phyloP scores from a whole-genome alignment of 2,888 invertebrate species.

The Cabera pusaria region DNA sequence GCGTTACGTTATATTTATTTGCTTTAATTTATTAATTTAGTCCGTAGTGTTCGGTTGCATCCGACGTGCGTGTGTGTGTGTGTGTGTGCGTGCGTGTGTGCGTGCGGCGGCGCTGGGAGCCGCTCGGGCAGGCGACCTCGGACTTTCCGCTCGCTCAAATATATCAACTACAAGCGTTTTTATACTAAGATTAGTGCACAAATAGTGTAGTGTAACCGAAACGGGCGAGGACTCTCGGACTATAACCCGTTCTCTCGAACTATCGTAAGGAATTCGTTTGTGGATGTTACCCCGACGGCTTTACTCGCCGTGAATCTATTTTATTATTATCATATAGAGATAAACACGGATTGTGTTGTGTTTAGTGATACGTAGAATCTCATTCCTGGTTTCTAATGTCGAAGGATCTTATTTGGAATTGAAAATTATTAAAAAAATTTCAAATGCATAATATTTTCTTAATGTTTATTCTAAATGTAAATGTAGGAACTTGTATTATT shows the following conservation, averaged over 20 bases:
- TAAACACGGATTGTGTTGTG: conserved; percentile 31
- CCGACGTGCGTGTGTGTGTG: conserved; percentile 38
- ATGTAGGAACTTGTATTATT: conserved; percentile 29
- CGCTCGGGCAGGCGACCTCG: conserved; percentile 60
- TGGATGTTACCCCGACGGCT: conserved; percentile 60
- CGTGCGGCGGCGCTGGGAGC: conserved; percentile 34
- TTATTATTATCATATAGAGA: conserved; percentile 59
- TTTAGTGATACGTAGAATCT: conserved; percentile 48
- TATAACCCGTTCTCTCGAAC: too few species aligned
- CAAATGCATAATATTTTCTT: conserved; percentile 67
- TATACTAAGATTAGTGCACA: conserved; percentile 58
- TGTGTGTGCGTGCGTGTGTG: conserved; percentile 32
- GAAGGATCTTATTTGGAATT: conserved; percentile 59
- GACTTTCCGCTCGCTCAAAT: conserved; percentile 45
- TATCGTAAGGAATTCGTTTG: conserved; percentile 52
- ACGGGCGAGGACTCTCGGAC: conserved; percentile 10
- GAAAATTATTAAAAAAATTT: conserved; percentile 52
- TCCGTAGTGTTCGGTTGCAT: conserved; percentile 46
- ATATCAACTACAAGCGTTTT: conserved; percentile 41
- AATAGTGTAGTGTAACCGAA: conserved; percentile 49
- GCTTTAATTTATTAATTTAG: conserved; percentile 64
- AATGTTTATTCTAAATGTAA: conserved; percentile 60
- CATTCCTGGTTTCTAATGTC: conserved; percentile 42
- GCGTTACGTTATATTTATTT: conserved; percentile 65
- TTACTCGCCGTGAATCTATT: conserved; percentile 54